Evolutionary conservation across 2,888 invertebrate genomes (phyloP), one percentile per base, ranked within the genome.

Genomic region (Ormyrus nitidulus): DNA sequence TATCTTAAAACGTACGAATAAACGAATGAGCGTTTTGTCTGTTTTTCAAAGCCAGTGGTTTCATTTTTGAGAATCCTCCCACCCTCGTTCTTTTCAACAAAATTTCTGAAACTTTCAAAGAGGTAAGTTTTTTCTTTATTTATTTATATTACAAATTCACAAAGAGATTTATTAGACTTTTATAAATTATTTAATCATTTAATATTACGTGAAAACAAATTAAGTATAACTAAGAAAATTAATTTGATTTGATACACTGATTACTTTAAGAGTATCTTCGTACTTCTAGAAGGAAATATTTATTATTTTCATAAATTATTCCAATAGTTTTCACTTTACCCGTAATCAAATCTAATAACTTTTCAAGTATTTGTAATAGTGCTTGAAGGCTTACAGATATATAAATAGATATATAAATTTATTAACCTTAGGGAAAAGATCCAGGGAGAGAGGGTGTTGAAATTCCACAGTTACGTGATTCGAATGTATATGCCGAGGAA

Each of bases 21-120:
- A 86, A 84, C 77, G 81, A 87, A 86, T 86, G 85, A 83, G 75
- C 84, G 85, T 88, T 88, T 88, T 86, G 86, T 88, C 87, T 87
- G 88, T 89, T 89, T 89, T 89, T 85, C 85, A 89, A 76, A 84
- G 34, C 34, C 34, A 83, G 83, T 54, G 34, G 58, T 71, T 58
- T 83, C 79, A 9, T 82, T 82, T 75, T 64, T 3, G 11, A 34
- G 0, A 69, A 69, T 51, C 2, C 59, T 7, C 8, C 11, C 0
- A 2, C 9, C 65, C 44, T 53, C 19, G 8, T 13, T 34, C 46
- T 11, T 44, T 34, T 53, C 0, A 44, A 34, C 34, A 34, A 34
- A 34, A 34, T 34, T 34, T 34, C 34, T 34, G 34, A 34, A 34
- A 34, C 34, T 34, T 34, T 34, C 34, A 34, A 34, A 34, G 3